Conservation (phyloP, 2,797 vertebrate species). For the Chrysolophus pictus region DNA sequence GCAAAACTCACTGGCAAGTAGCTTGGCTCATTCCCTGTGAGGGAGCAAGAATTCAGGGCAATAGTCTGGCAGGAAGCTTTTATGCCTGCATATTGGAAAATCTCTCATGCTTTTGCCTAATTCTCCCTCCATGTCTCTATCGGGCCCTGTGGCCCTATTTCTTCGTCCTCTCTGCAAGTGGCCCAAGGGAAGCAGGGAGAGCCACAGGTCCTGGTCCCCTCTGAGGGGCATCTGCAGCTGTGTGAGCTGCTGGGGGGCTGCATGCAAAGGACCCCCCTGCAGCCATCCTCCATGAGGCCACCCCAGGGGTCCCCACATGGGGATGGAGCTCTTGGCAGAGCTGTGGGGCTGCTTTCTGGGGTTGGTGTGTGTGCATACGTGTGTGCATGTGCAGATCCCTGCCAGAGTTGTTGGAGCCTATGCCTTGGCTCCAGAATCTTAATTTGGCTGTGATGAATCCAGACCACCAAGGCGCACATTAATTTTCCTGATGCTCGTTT, state of each 20-base stretch:
- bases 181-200: not conserved
- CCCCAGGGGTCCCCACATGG: accelerated
- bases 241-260: not conserved
- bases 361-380: not conserved
- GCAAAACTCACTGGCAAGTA: constrained; percentile 1
- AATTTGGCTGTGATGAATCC: constrained; percentile 72
- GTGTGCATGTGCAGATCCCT: constrained; percentile 34
- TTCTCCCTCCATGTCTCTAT: not conserved
- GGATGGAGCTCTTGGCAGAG: not conserved
- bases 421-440: constrained; percentile 67
- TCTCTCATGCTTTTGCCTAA: not conserved
- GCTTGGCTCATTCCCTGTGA: not conserved
- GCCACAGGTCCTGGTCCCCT: accelerated
- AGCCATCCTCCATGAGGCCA: not conserved
- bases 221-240: not conserved
- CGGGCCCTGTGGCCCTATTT: not conserved
- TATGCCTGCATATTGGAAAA: not conserved
- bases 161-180: not conserved
- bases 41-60: constrained; percentile 26
- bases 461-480: constrained; percentile 80
- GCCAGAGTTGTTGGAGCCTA: constrained; percentile 59
- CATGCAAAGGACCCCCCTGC: accelerated
- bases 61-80: not conserved
- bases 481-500: constrained; percentile 80
- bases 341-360: not conserved